Base-by-base conservation (phyloP, 2,113 vertebrate genomes). In the Cyprinodon tularosa region DNA sequence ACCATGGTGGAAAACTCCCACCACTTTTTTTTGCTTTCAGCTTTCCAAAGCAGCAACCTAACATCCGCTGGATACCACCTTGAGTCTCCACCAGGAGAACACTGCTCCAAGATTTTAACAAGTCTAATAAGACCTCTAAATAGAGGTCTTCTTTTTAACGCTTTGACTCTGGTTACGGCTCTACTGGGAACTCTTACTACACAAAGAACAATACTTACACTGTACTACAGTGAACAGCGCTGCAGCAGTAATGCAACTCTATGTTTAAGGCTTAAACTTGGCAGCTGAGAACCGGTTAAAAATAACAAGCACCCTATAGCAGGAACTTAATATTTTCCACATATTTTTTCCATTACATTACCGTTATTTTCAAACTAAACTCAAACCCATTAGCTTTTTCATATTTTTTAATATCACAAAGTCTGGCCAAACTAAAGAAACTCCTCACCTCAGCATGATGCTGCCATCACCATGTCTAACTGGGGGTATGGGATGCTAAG, bases 131-230 rank as follows among this genome's bases (percentile, higher is more conserved):
- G n/a, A n/a, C 72, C 77, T 80, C 75, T 84, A 87, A 85, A 91
- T 74, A 79, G 85, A 77, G 39, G 44, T 85, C 88, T 91, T 89
- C 88, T 92, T 90, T 64, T 91, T 83, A 86, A 79, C 81, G 76
- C 81, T 72, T 89, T 78, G 70, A 86, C 73, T 83, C 72, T 77
- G 76, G 86, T 89, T 85, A 87, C 66, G 80, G 20, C 74, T 90
- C 89, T 85, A 50, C 74, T 76, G 90, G 89, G 89, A 91, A 78
- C 84, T 74, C 36, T 86, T 81, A 87, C 85, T 82, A 84, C 75
- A 72, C 74, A 77, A 89, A 79, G 65, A 89, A 91, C 90, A 90
- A 91, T 86, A 85, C 87, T 79, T 44, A 72, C 71, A 87, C 83
- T 92, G 87, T 92, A 81, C 69, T 76, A 77, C 70, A 53, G 48